Conservation (phyloP, 35 echinoderm and acorn worm genomes). For the Apostichopus parvimensis region DNA sequence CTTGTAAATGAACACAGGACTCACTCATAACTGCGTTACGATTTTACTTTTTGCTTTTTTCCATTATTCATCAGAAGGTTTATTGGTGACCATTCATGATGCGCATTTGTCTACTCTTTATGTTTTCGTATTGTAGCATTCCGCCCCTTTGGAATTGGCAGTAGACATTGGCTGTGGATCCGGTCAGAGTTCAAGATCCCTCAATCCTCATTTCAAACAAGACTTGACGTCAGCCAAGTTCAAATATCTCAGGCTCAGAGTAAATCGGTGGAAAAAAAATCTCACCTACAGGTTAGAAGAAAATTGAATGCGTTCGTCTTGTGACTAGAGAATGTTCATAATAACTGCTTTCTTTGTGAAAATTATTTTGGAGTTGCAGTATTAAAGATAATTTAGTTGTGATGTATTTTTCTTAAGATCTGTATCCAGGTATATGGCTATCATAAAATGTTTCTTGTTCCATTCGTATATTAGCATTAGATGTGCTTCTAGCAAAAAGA, state of each 20-base stretch:
- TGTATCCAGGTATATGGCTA: no score
- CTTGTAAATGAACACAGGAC: no score
- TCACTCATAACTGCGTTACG: background rate
- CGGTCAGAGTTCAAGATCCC: constrained; percentile 67
- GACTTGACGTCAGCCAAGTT: constrained; percentile 67
- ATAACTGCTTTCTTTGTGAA: no score
- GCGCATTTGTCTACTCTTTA: no score
- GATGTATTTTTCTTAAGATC: no score
- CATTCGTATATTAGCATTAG: no score
- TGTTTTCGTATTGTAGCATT: background rate
- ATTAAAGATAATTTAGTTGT: no score
- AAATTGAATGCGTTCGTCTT: no score
- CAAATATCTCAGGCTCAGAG: constrained; percentile 61
- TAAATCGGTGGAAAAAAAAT: constrained; percentile 35
- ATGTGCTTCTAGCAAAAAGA: no score
- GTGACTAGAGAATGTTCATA: no score
- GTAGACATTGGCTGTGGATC: constrained; percentile 89
- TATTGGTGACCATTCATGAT: background rate
- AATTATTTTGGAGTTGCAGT: no score
- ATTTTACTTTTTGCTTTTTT: background rate
- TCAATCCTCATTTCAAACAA: constrained; percentile 68
- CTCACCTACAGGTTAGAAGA: constrained; percentile 62
- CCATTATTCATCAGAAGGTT: background rate
- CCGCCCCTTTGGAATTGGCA: constrained; percentile 28
- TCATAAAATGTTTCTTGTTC: no score